phyloP scores from a whole-genome alignment of 2,113 vertebrate genomes.

The Apaloderma vittatum region DNA sequence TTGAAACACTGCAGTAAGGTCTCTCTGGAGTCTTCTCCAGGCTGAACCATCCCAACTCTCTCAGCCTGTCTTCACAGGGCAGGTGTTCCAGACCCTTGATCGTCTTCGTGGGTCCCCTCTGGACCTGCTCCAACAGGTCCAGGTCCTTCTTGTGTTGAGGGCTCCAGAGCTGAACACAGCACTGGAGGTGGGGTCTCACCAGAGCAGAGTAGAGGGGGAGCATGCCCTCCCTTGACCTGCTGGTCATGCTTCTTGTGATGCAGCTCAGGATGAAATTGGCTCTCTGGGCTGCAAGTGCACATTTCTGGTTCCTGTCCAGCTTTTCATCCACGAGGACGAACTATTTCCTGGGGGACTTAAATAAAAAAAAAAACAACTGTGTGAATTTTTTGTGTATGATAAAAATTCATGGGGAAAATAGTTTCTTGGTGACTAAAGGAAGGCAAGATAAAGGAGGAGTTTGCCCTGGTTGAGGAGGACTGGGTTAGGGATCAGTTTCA shows the following conservation, averaged over 20 bases:
- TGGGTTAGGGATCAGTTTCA: too few species aligned
- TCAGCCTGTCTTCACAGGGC: background rate
- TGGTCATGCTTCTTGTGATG: background rate
- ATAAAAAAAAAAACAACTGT: background rate
- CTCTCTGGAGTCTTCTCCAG: background rate
- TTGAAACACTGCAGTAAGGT: background rate
- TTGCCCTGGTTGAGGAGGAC: too few species aligned
- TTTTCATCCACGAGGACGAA: background rate
- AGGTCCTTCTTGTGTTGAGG: background rate
- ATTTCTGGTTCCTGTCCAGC: too few species aligned
- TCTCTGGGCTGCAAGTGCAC: background rate
- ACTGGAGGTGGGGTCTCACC: background rate
- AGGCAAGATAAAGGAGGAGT: too few species aligned
- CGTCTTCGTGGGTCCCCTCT: background rate
- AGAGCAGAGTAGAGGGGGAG: background rate
- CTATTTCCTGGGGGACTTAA: background rate
- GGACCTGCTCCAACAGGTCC: background rate
- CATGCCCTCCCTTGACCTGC: background rate
- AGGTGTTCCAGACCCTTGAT: background rate
- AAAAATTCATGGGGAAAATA: background rate
- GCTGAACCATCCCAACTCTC: background rate
- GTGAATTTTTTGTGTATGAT: background rate
- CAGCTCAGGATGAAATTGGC: background rate
- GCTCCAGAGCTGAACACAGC: fast-evolving
- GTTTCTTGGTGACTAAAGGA: background rate